Conservation (phyloP, 2,888 invertebrate genomes). For the Rhagophthalmus giganteus region DNA sequence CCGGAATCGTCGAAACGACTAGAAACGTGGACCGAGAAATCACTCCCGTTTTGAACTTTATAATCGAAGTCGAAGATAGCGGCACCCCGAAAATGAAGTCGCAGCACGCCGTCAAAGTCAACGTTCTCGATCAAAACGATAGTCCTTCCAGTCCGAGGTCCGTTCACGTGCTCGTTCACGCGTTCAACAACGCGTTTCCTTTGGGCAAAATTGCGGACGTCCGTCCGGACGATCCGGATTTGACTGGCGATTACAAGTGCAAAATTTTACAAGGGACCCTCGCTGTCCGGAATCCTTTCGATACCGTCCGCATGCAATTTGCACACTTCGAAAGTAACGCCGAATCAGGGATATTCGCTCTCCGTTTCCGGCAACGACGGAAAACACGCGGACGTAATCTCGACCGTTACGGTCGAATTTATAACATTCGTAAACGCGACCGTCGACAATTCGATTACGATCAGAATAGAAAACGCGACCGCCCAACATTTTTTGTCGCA, state of each 20-base stretch:
- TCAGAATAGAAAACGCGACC: slow-evolving; percentile 73
- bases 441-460: slow-evolving; percentile 78
- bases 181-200: slow-evolving; percentile 76
- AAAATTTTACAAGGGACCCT: slow-evolving; percentile 70
- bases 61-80: slow-evolving; percentile 86
- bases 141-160: slow-evolving; percentile 84
- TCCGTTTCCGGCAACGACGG: slow-evolving; percentile 89
- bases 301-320: slow-evolving; percentile 81
- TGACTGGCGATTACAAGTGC: slow-evolving; percentile 87
- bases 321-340: slow-evolving; percentile 71
- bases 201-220: slow-evolving; percentile 87
- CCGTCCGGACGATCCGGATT: slow-evolving; percentile 89
- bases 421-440: slow-evolving; percentile 78
- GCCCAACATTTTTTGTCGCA: slow-evolving; percentile 76
- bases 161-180: slow-evolving; percentile 76
- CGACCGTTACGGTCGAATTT: slow-evolving; percentile 83
- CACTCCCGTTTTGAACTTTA: slow-evolving; percentile 72
- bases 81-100: slow-evolving; percentile 83
- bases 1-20: slow-evolving; percentile 79
- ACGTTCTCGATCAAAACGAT: slow-evolving; percentile 86
- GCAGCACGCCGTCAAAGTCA: slow-evolving; percentile 74
- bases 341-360: slow-evolving; percentile 74
- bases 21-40: slow-evolving; percentile 80
- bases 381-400: slow-evolving; percentile 81
- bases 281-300: slow-evolving; percentile 63